phyloP scores from a whole-genome alignment of 2,888 invertebrate species.

The Latrodectus hesperus region DNA sequence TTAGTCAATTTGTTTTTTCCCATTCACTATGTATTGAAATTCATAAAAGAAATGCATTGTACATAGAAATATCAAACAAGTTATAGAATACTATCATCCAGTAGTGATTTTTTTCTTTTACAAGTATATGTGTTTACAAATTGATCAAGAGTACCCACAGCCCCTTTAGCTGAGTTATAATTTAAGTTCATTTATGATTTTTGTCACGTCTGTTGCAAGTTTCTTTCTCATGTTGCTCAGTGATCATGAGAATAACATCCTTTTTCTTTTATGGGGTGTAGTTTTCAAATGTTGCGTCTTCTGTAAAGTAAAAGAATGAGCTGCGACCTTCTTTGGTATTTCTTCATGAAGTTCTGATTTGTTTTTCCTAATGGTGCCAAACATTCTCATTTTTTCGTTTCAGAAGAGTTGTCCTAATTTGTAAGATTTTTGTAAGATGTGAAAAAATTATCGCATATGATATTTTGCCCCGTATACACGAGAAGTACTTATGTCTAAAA shows the following conservation, averaged over 20 bases:
- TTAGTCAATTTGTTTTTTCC: neutral
- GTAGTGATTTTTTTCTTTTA: constrained; percentile 6
- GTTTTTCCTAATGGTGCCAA: constrained; percentile 12
- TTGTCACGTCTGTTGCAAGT: neutral
- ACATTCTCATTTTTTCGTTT: neutral
- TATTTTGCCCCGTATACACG: too few relatives aligned
- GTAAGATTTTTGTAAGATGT: too few relatives aligned
- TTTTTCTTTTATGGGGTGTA: too few relatives aligned
- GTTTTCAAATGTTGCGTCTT: too few relatives aligned
- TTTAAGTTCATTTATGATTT: too few relatives aligned
- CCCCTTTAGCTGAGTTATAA: too few relatives aligned
- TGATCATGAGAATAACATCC: too few relatives aligned
- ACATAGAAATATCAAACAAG: neutral
- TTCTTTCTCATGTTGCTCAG: too few relatives aligned
- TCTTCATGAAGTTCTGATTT: constrained; percentile 3
- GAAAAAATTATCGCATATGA: too few relatives aligned
- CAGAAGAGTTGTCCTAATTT: neutral
- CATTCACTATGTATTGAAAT: neutral
- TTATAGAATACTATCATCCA: constrained; percentile 7
- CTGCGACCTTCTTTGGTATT: too few relatives aligned
- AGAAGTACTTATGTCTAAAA: too few relatives aligned
- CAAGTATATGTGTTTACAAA: constrained; percentile 13
- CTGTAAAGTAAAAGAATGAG: too few relatives aligned
- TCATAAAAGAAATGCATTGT: constrained; percentile 3
- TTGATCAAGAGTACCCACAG: constrained; percentile 28